Conservation (phyloP, 2,113 vertebrate species). For the Chloropsis hardwickii region DNA sequence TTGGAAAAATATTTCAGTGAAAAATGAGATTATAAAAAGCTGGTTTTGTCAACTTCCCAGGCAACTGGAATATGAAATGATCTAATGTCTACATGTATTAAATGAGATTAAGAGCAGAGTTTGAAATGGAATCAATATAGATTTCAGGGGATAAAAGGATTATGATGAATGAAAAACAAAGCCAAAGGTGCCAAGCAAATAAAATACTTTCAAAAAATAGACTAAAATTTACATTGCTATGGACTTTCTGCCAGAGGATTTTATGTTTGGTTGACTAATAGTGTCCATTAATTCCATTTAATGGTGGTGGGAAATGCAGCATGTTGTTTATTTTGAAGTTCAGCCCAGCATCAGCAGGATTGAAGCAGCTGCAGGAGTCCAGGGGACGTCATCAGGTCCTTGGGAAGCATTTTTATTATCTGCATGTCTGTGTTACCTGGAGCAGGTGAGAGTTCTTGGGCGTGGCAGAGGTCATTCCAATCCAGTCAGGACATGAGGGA, state of each 20-base stretch:
- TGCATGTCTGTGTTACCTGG: background rate
- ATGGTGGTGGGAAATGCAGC: background rate
- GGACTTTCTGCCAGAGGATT: background rate
- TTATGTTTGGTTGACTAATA: background rate
- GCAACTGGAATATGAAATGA: background rate
- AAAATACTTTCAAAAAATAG: background rate
- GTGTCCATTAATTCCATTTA: background rate
- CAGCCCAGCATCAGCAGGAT: background rate
- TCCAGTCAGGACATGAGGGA: too few species aligned
- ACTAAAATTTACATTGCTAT: background rate
- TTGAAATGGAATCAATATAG: background rate
- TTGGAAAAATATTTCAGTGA: background rate
- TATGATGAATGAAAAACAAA: slow-evolving; percentile 26
- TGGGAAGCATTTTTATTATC: background rate
- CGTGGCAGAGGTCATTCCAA: too few species aligned
- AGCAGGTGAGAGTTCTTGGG: background rate
- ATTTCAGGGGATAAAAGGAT: slow-evolving; percentile 20
- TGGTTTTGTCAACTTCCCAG: background rate
- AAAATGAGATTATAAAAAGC: background rate
- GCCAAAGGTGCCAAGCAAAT: background rate
- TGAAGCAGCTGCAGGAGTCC: background rate
- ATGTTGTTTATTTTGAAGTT: background rate
- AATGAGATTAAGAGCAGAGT: slow-evolving; percentile 8
- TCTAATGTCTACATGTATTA: background rate
- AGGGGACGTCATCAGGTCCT: background rate